phyloP scores from a whole-genome alignment of 2,797 vertebrate genomes.

The Thripadectes ignobilis region DNA sequence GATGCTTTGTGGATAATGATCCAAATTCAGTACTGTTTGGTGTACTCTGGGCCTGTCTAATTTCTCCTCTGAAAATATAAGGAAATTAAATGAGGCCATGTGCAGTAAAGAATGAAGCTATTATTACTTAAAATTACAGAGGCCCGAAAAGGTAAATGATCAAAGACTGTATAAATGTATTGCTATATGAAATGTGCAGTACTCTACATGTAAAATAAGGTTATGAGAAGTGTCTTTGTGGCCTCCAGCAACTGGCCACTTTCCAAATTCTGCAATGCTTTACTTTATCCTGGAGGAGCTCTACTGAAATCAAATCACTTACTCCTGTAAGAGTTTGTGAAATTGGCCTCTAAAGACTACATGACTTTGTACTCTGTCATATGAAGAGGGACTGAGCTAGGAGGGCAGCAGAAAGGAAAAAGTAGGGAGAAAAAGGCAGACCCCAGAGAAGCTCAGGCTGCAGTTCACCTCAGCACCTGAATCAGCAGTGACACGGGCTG shows the following conservation, averaged over 20 bases:
- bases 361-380: rapidly evolving
- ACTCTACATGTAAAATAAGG: background rate
- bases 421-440: background rate
- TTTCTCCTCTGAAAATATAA: background rate
- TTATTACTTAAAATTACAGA: background rate
- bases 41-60: background rate
- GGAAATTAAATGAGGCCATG: background rate
- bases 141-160: background rate
- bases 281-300: background rate
- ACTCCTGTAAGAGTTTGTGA: rapidly evolving
- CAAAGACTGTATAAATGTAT: background rate
- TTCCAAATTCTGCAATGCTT: background rate
- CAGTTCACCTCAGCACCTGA: background rate
- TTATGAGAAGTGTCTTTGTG: background rate
- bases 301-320: background rate
- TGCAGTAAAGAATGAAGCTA: background rate
- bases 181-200: background rate
- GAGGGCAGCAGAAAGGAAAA: background rate
- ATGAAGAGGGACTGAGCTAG: background rate
- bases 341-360: background rate
- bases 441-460: background rate
- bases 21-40: constrained; percentile 21
- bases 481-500: background rate
- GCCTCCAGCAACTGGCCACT: background rate
- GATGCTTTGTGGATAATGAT: background rate